Evolutionary conservation across 2,113 vertebrate species (phyloP), one percentile per base, ranked within the genome.

Genomic region (Sphyrna mokarran): DNA sequence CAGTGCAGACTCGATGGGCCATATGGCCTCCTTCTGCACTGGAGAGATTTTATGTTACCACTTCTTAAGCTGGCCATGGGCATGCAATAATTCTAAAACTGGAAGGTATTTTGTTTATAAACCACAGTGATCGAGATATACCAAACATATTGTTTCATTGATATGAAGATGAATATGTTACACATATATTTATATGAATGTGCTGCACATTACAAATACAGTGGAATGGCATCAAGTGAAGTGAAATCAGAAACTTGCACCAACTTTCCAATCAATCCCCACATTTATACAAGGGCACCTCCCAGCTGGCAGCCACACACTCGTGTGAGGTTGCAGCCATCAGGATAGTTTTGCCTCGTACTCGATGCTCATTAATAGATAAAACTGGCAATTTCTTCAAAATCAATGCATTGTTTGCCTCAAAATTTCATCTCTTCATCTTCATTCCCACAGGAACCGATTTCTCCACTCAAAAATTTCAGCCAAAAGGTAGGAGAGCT

Each of bases 401-500:
- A 72, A 48, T n/a, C 93, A 72, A 48, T 70, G 40, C 93, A 48
- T 72, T 72, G 93, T 72, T 14, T 95, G 37, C 63, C 68, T 72
- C 93, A 22, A 95, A 43, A 48, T 72, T 95, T 95, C 93, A 95
- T 72, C 93, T 95, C 66, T 95, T 29, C 93, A 72, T 95, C 93
- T 95, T 95, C 93, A 95, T 95, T 95, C 68, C 93, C 93, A 95
- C 93, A 95, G 93, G 93, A 70, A 20, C 93, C 68, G 93, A 72
- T 23, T 22, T 70, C 93, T 95, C 66, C 66, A 43, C 68, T 69
- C 93, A 70, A 95, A 95, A 43, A 72, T 95, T 43, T 70, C 93
- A 95, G 93, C 93, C 93, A 16, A 69, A 95, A 95, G 93, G 93
- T 95, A 95, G 93, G 93, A 95, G 69, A 95, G 93, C 93, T 95